These are phyloP conservation scores for Antechinus stuartii DNA, from an alignment of 2,113 vertebrate species.

Conservation along the genomic window DNA sequence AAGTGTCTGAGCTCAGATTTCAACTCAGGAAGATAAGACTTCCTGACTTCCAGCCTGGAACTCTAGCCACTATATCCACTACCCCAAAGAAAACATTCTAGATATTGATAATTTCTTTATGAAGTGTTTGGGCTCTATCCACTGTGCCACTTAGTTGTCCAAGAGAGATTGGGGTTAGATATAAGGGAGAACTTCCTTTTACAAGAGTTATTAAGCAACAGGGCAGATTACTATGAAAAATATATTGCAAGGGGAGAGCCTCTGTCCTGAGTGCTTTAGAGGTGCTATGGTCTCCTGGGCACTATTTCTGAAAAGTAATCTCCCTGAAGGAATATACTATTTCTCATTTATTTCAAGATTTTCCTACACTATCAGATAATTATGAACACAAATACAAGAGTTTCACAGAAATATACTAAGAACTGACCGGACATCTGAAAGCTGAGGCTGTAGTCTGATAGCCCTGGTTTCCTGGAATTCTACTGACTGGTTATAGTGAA, in stretches of 20 bases:
- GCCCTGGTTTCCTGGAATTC: neutral
- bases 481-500: neutral
- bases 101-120: no score
- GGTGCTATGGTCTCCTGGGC: neutral
- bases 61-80: no score
- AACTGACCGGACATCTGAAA: neutral
- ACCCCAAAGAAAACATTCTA: no score
- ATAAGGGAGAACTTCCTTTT: neutral
- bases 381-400: neutral
- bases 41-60: neutral
- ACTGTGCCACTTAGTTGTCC: neutral
- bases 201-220: neutral
- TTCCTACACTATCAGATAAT: neutral
- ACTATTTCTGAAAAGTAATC: neutral
- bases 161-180: neutral
- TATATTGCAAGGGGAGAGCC: neutral
- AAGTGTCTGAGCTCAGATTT: neutral
- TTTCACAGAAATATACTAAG: neutral
- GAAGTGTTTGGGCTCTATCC: neutral
- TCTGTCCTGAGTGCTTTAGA: neutral
- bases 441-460: conserved; percentile 1
- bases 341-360: neutral
- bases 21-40: neutral
- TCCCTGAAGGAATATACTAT: neutral
- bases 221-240: neutral